These are phyloP conservation scores for Trididemnum clinides DNA, from an alignment of 23 tunicate species.

Conservation along the genomic window DNA sequence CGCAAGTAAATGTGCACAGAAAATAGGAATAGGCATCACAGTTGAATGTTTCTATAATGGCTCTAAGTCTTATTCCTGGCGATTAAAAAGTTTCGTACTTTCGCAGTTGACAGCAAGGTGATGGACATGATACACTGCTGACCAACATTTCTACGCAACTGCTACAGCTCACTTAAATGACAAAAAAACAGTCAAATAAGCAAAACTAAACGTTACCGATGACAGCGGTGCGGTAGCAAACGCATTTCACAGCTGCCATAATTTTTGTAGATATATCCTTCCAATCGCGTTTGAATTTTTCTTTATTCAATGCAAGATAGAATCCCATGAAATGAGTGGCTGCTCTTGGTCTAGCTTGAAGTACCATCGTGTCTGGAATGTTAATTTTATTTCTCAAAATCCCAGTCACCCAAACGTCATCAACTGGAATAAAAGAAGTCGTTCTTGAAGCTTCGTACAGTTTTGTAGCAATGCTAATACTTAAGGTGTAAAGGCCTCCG, in stretches of 20 bases:
- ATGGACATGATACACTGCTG: too few species aligned
- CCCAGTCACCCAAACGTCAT: constrained; percentile 16
- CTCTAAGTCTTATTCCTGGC: too few species aligned
- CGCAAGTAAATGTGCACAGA: too few species aligned
- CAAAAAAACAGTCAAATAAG: too few species aligned
- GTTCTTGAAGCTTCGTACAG: not conserved
- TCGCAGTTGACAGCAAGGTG: too few species aligned
- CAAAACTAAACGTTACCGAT: too few species aligned
- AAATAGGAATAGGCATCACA: too few species aligned
- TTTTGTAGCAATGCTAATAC: not conserved
- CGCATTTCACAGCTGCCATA: not conserved
- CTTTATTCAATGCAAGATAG: not conserved
- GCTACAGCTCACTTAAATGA: too few species aligned
- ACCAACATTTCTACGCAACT: too few species aligned
- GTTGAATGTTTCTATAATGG: too few species aligned
- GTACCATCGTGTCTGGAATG: not conserved
- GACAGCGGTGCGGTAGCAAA: too few species aligned
- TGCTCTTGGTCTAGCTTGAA: not conserved
- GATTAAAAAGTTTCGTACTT: too few species aligned
- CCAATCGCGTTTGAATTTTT: not conserved
- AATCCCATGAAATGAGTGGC: constrained; percentile 3
- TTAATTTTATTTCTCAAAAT: not conserved
- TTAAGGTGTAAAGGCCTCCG: not conserved
- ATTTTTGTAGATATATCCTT: not conserved
- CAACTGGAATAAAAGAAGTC: not conserved